A percentile compares a stretch with the other conserved stretches of the same genome.
phyloP scores from a whole-genome alignment of 2,113 vertebrate genomes.

The Oryzias woworae region DNA sequence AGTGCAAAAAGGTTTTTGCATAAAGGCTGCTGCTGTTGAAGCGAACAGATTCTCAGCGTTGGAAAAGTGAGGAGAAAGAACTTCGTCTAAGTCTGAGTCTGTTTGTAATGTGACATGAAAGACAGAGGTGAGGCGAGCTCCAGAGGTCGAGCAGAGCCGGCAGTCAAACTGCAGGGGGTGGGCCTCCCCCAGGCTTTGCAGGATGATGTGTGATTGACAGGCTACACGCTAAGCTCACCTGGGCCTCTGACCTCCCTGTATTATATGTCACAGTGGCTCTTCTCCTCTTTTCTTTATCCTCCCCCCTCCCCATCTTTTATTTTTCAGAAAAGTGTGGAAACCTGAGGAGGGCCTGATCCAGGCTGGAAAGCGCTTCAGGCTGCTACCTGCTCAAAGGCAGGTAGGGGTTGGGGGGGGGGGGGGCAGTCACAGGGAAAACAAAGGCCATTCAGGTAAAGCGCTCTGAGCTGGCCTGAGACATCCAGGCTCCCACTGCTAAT shows the following conservation, averaged over 20 bases:
- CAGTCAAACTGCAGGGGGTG: constrained; percentile 22
- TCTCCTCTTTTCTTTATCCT: constrained; percentile 20
- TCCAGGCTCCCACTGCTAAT: constrained; percentile 67
- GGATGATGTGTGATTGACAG: constrained; percentile 71
- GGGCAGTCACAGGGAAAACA: constrained; percentile 65
- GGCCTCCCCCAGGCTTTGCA: constrained; percentile 53
- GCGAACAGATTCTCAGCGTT: not conserved
- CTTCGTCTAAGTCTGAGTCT: constrained; percentile 12
- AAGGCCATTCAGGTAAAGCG: constrained; percentile 78
- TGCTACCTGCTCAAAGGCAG: constrained; percentile 61
- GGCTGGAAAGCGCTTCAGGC: constrained; percentile 73
- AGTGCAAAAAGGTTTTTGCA: no score
- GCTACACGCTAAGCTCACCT: constrained; percentile 70
- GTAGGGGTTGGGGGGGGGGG: constrained; percentile 24
- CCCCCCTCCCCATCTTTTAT: not conserved
- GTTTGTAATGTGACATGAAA: constrained; percentile 37
- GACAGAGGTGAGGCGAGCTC: constrained; percentile 33
- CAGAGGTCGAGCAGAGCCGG: constrained; percentile 35
- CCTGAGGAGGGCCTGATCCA: constrained; percentile 68
- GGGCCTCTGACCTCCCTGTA: constrained; percentile 68
- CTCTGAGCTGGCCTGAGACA: constrained; percentile 60
- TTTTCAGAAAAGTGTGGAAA: constrained; percentile 57
- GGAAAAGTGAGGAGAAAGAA: not conserved
- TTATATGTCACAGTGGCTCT: constrained; percentile 49
- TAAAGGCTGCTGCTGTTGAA: no score